These are phyloP conservation scores for Abscondita cerata DNA, from an alignment of 2,888 invertebrate species.

Conservation along the genomic window DNA sequence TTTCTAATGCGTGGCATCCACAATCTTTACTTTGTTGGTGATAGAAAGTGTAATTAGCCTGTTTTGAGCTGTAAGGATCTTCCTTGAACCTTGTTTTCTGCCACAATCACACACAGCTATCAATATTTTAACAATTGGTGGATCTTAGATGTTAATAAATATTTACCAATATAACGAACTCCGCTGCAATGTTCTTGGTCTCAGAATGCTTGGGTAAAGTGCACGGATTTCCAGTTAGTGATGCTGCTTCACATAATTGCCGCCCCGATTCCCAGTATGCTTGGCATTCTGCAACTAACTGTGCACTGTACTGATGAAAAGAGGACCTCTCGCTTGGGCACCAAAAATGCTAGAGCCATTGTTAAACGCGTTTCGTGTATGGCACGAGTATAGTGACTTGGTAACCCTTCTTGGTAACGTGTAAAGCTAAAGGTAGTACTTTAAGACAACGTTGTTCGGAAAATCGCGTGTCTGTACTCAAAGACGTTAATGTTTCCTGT, in stretches of 20 bases:
- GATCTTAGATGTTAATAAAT: too few species aligned
- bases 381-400: conserved; percentile 82
- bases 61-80: conserved; percentile 88
- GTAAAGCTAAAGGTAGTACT: conserved; percentile 86
- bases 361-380: conserved; percentile 82
- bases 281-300: conserved; percentile 79
- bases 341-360: conserved; percentile 82
- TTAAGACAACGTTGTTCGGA: conserved; percentile 84
- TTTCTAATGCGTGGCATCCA: conserved; percentile 73
- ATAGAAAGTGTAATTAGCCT: conserved; percentile 93
- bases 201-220: conserved; percentile 72
- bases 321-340: conserved; percentile 89
- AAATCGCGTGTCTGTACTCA: conserved; percentile 81
- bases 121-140: too few species aligned
- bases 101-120: conserved; percentile 95
- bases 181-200: conserved; percentile 79
- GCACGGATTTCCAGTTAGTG: conserved; percentile 85
- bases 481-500: conserved; percentile 52
- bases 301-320: conserved; percentile 75
- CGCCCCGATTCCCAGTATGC: conserved; percentile 82
- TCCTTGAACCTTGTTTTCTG: conserved; percentile 80
- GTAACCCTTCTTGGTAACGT: conserved; percentile 85
- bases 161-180: conserved; percentile 73
- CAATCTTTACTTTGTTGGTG: conserved; percentile 76
- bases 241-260: conserved; percentile 87